These are phyloP conservation scores for Phragmatobia fuliginosa DNA, from an alignment of 2,888 invertebrate genomes.

Conservation along the genomic window DNA sequence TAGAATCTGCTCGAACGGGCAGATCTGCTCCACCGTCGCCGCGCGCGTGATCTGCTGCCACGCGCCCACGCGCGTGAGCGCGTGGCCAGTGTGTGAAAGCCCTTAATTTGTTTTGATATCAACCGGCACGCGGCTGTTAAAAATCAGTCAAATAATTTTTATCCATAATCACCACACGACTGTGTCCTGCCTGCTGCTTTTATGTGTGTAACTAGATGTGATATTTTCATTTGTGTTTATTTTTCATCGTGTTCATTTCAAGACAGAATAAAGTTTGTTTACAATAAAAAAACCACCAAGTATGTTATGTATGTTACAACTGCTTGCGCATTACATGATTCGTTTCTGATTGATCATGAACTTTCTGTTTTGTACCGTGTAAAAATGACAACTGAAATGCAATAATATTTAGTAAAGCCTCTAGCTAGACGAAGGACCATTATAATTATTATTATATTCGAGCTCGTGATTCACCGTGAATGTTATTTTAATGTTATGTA, in stretches of 20 bases:
- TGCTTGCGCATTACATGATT: background rate
- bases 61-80: too few relatives aligned
- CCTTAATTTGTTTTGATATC: too few relatives aligned
- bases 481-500: too few relatives aligned
- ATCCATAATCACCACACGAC: too few relatives aligned
- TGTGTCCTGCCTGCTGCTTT: background rate
- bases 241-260: background rate
- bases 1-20: too few relatives aligned
- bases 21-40: too few relatives aligned
- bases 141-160: too few relatives aligned
- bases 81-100: too few relatives aligned
- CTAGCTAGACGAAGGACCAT: background rate
- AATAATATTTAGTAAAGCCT: background rate
- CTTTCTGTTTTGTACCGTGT: background rate
- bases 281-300: background rate
- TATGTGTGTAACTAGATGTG: background rate
- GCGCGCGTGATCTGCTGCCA: too few relatives aligned
- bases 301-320: background rate
- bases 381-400: background rate
- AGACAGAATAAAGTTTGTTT: background rate
- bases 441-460: too few relatives aligned
- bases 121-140: too few relatives aligned
- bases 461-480: background rate
- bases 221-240: background rate
- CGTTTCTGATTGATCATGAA: too few relatives aligned